A percentile compares a stretch with the other conserved stretches of the same genome.
These are phyloP conservation scores for Pterois miles DNA, from an alignment of 2,797 vertebrate genomes.

Conservation along the genomic window DNA sequence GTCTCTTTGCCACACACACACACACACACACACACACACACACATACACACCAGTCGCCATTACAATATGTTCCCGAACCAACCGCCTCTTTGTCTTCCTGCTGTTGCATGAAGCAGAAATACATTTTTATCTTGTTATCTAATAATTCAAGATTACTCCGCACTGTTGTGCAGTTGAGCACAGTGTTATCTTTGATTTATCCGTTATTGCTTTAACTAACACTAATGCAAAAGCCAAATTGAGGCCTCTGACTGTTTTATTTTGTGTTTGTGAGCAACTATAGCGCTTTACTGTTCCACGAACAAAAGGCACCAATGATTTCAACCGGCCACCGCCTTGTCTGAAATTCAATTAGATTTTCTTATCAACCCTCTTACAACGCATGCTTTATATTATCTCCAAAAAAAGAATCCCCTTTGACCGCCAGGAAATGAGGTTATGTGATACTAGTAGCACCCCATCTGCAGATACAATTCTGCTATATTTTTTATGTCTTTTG, in stretches of 20 bases:
- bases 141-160: conserved; percentile 70
- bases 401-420: conserved; percentile 52
- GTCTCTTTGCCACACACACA: conserved; percentile 60
- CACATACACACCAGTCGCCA: conserved; percentile 56
- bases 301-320: conserved; percentile 42
- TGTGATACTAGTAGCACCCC: conserved; percentile 42
- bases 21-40: conserved; percentile 55
- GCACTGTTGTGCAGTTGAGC: conserved; percentile 18
- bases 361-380: conserved; percentile 64
- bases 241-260: conserved; percentile 26
- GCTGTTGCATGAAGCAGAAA: conserved; percentile 62
- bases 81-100: conserved; percentile 70
- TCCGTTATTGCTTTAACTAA: conserved; percentile 46
- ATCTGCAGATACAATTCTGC: conserved; percentile 42
- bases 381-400: conserved; percentile 62
- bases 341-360: conserved; percentile 70
- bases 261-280: conserved; percentile 22
- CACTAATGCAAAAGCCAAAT: conserved; percentile 24
- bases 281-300: not conserved
- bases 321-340: conserved; percentile 54
- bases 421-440: conserved; percentile 73
- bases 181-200: conserved; percentile 53
- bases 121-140: conserved; percentile 74
- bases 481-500: conserved; percentile 55
- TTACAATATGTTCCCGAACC: conserved; percentile 65